Conservation (phyloP, 2,797 vertebrate genomes). For the Dendrocincla fuliginosa region DNA sequence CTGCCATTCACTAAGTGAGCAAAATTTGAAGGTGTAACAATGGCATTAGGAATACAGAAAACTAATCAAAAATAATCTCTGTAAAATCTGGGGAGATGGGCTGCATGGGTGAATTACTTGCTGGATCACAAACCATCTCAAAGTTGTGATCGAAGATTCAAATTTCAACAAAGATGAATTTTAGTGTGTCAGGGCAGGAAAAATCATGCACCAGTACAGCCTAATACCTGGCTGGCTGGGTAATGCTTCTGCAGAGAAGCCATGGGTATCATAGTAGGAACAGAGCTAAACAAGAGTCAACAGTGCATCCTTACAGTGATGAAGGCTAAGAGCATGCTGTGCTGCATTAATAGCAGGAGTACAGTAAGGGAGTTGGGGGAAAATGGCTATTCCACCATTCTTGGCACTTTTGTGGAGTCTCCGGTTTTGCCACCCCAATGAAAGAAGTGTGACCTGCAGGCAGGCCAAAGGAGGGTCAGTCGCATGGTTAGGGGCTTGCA, state of each 20-base stretch:
- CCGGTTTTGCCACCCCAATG: neutral
- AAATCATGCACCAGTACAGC: neutral
- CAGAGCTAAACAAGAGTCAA: neutral
- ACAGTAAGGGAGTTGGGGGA: accelerated
- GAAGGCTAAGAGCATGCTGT: neutral
- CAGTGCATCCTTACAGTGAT: neutral
- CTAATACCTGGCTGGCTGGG: neutral
- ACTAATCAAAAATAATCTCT: neutral
- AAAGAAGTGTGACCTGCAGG: neutral
- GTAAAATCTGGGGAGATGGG: neutral
- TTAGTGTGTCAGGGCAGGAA: neutral
- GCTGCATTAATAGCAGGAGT: neutral
- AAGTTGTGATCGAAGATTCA: neutral
- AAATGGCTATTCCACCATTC: neutral
- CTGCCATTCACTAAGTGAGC: neutral
- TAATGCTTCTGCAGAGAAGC: neutral
- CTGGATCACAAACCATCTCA: neutral
- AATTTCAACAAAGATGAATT: neutral
- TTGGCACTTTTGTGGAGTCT: neutral
- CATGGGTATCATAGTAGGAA: neutral
- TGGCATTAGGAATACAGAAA: neutral
- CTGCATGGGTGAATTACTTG: neutral
- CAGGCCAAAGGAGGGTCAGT: neutral
- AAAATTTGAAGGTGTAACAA: neutral
- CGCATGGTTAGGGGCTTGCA: accelerated